Base-by-base conservation (phyloP, 1,140 invertebrate species). In the Hycleus phaleratus region DNA sequence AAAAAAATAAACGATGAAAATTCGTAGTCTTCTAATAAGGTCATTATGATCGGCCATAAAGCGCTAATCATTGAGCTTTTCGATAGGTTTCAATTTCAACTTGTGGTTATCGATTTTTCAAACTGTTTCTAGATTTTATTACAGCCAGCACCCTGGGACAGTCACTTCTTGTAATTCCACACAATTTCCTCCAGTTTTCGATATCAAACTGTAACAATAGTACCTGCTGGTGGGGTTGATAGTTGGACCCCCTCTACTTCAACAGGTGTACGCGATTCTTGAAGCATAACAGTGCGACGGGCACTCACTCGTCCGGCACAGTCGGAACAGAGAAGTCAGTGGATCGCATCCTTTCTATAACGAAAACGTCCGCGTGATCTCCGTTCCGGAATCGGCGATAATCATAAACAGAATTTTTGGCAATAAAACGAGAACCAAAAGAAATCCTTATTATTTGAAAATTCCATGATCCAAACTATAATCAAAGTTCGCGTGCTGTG, bases 181-280 rank as follows among this genome's bases (percentile, higher is more conserved):
- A 5, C 42, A 52, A 52, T 50, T 60, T 60, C 50, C 58, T 48
- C 47, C 61, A 45, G 9, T 56, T 50, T 63, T 12, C 32, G 61
- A 63, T 63, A 63, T 63, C 58, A 59, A 65, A 63, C 58, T 57
- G 61, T 60, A 65, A 68, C 67, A 66, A 65, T 67, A 60, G 56
- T 64, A 69, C 67, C 68, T 71, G 63, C 64, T 64, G 64, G 67
- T 63, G 68, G 69, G 70, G 70, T 64, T 60, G 61, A 67, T 69
- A 62, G 65, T 59, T 60, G 26, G 12, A 49, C 60, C 67, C 70
- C 69, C 69, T 61, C 67, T 68, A 51, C 67, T 50, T 67, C 60
- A 72, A 73, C 71, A 73, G 71, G 71, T 73, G 71, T 69, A 73
- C 69, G 70, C 68, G 65, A 61, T 71, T 72, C 71, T 70, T 73